Evolutionary conservation across 1,140 invertebrate genomes (phyloP).

Genomic region (Samia ricini): DNA sequence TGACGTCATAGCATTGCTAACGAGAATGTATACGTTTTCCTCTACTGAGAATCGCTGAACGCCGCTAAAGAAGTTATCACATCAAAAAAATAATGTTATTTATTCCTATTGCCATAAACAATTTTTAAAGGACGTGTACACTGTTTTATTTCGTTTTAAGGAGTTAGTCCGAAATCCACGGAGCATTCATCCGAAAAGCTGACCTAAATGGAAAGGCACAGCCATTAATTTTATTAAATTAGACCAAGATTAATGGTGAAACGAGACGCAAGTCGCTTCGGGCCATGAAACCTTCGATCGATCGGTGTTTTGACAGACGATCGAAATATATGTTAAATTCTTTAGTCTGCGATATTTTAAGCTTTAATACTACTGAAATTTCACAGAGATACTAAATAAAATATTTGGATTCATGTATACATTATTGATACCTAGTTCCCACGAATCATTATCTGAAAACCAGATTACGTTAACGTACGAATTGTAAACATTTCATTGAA

Average conservation of each 20-base stretch:
- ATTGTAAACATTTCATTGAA: too few relatives aligned
- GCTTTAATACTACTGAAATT: too few relatives aligned
- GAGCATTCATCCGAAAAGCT: neutral
- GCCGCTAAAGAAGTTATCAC: too few relatives aligned
- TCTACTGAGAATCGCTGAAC: too few relatives aligned
- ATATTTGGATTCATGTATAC: too few relatives aligned
- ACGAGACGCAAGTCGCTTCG: constrained; percentile 10
- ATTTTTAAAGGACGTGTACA: neutral
- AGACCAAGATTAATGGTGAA: constrained; percentile 52
- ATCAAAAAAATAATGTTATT: neutral
- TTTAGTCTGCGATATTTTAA: too few relatives aligned
- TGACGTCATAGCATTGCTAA: too few relatives aligned
- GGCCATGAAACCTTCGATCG: constrained; percentile 12
- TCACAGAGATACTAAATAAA: too few relatives aligned
- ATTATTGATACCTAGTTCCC: too few relatives aligned
- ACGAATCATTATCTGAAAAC: too few relatives aligned
- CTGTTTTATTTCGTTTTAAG: neutral
- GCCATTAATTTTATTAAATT: constrained; percentile 63
- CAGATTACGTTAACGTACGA: too few relatives aligned
- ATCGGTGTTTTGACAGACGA: neutral
- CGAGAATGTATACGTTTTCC: too few relatives aligned
- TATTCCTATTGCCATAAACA: neutral
- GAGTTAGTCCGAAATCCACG: neutral
- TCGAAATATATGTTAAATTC: neutral
- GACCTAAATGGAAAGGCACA: constrained; percentile 37